phyloP scores from a whole-genome alignment of 1,140 invertebrate genomes.

The Rhyzopertha dominica region DNA sequence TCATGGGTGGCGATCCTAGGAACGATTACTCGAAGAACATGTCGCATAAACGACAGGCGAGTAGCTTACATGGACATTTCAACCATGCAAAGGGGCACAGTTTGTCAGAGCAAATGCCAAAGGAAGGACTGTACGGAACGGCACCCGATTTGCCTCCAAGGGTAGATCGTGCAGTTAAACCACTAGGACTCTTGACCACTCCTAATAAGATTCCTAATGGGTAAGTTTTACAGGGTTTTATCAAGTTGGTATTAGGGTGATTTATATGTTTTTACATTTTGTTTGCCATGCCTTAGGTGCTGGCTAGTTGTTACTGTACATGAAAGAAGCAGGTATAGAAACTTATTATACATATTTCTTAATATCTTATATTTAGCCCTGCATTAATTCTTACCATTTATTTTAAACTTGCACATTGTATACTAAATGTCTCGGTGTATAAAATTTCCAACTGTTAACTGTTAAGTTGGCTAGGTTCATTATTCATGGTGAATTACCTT shows the following conservation, averaged over 20 bases:
- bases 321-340: no score
- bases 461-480: no score
- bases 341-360: no score
- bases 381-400: no score
- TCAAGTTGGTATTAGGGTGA: slow-evolving; percentile 7
- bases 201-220: slow-evolving; percentile 36
- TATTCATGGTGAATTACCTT: no score
- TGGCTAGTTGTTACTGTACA: no score
- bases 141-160: slow-evolving; percentile 79
- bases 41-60: slow-evolving; percentile 39
- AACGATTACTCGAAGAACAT: slow-evolving; percentile 17
- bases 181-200: slow-evolving; percentile 46
- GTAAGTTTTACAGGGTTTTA: slow-evolving; percentile 17
- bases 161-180: slow-evolving; percentile 73
- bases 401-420: no score
- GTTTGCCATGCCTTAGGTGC: no score
- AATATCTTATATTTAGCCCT: no score
- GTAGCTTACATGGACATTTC: slow-evolving; percentile 35
- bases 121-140: slow-evolving; percentile 41
- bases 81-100: slow-evolving; percentile 35
- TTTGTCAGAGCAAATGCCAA: slow-evolving; percentile 32
- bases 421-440: no score
- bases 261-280: no score
- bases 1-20: slow-evolving; percentile 11
- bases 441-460: no score